Evolutionary conservation across 2,888 invertebrate genomes (phyloP).

Genomic region (Dasysyrphus tricinctus): DNA sequence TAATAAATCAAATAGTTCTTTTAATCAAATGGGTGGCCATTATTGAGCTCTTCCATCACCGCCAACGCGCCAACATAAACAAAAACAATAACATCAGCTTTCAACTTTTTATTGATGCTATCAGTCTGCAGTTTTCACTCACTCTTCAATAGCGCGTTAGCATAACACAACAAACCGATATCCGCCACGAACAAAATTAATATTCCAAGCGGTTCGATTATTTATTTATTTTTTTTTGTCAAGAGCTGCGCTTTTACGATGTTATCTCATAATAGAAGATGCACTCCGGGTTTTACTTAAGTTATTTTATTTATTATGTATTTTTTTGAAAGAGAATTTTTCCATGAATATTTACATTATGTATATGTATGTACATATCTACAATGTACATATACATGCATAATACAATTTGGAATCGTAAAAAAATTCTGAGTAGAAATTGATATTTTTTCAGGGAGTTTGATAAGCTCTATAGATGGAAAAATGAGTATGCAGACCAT

Average conservation of each 20-base stretch:
- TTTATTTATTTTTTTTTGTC: slow-evolving; percentile 8
- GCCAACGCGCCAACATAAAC: slow-evolving; percentile 22
- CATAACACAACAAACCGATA: slow-evolving; percentile 44
- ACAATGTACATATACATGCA: too few species aligned
- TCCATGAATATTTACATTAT: too few species aligned
- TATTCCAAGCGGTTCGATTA: slow-evolving; percentile 58
- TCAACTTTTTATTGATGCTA: slow-evolving; percentile 29
- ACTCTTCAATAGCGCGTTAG: neutral
- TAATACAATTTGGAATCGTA: too few species aligned
- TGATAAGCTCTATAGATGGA: too few species aligned
- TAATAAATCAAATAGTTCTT: slow-evolving; percentile 23
- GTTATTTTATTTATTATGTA: neutral
- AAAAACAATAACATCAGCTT: neutral
- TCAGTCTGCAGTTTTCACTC: slow-evolving; percentile 38
- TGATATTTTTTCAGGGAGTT: too few species aligned
- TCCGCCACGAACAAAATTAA: slow-evolving; percentile 59
- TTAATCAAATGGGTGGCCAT: slow-evolving; percentile 54
- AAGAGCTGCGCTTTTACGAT: slow-evolving; percentile 1
- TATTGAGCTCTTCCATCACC: slow-evolving; percentile 52
- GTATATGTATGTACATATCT: too few species aligned
- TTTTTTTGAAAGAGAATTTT: neutral
- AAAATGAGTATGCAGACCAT: too few species aligned
- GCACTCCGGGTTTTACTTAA: neutral
- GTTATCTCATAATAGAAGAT: slow-evolving; percentile 1
- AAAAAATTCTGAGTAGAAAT: too few species aligned